Evolutionary conservation across 1,140 invertebrate genomes (phyloP), one percentile per base, ranked within the genome.

Genomic region (Chelonus insularis): DNA sequence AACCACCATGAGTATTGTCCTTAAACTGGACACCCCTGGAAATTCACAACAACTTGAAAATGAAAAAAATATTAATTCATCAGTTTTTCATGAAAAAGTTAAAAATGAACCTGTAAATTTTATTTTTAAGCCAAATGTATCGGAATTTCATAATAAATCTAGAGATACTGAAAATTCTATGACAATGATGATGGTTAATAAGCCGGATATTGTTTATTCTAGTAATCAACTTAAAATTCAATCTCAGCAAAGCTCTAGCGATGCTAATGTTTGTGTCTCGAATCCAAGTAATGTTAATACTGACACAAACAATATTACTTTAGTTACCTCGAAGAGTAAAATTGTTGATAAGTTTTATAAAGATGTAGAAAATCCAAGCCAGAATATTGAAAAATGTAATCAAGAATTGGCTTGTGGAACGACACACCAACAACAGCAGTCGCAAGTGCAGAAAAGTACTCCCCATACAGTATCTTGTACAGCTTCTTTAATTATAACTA

Each of bases 1-100:
- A 54, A 55, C 77, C 71, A 67, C 77, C 73, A 71, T 78, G 71
- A 77, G 68, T 57, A 74, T 78, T 39, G 68, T 78, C 9, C 55
- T 77, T 3, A 72, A 77, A 36, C 47, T 77, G 54, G 73, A 72
- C 23, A 54, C 65, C 0, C 69, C 68, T 16, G 64, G 68, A 25
- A 20, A 39, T 37, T 34, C 37, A 21, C 36, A 23, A 25, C 20
- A 16, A 21, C 18, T 1, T 11, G n/a, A n/a, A n/a, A n/a, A n/a
- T n/a, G n/a, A n/a, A n/a, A n/a, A n/a, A n/a, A n/a, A n/a, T n/a
- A n/a, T n/a, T n/a, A n/a, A n/a, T n/a, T n/a, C n/a, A n/a, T n/a
- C n/a, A n/a, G n/a, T n/a, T n/a, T n/a, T n/a, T n/a, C n/a, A n/a
- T n/a, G n/a, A n/a, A 29, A 29, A 25, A 60, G 18, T 12, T 2